Evolutionary conservation across 2,797 vertebrate genomes (phyloP).

Genomic region (Hypotaenidia okinawae): DNA sequence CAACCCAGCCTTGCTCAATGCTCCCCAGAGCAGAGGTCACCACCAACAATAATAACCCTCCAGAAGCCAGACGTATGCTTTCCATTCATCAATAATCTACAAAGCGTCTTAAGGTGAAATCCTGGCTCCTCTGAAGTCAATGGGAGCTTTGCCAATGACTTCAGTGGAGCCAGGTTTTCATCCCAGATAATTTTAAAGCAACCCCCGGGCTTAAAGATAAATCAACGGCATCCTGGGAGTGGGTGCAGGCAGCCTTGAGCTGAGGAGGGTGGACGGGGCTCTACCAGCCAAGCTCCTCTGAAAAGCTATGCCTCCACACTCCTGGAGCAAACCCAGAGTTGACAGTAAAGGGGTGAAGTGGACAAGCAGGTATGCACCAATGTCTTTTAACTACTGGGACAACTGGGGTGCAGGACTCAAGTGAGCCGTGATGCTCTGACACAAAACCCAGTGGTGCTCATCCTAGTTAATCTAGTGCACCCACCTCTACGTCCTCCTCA

Average conservation of each 20-base stretch:
- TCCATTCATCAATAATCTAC: constrained; percentile 70
- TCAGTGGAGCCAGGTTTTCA: constrained; percentile 69
- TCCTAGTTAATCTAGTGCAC: neutral
- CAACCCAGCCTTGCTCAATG: constrained; percentile 34
- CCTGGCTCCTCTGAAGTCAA: constrained; percentile 67
- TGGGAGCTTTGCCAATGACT: constrained; percentile 60
- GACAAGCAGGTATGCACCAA: neutral
- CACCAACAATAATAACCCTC: constrained; percentile 62
- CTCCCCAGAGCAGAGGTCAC: constrained; percentile 66
- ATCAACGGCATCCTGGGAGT: neutral
- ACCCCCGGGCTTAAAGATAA: constrained; percentile 60
- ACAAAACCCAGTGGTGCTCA: neutral
- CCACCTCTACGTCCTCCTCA: neutral
- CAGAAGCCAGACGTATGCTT: constrained; percentile 61
- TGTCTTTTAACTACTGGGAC: neutral
- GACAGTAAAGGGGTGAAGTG: neutral
- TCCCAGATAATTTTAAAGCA: constrained; percentile 61
- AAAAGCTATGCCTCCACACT: neutral
- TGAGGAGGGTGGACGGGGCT: neutral
- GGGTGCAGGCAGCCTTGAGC: neutral
- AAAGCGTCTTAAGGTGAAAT: constrained; percentile 65
- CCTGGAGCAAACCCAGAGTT: neutral
- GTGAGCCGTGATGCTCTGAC: neutral
- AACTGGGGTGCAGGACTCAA: neutral
- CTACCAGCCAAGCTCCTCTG: neutral